Base-by-base conservation (phyloP, 2,888 invertebrate genomes). In the Amblyteles armatorius region DNA sequence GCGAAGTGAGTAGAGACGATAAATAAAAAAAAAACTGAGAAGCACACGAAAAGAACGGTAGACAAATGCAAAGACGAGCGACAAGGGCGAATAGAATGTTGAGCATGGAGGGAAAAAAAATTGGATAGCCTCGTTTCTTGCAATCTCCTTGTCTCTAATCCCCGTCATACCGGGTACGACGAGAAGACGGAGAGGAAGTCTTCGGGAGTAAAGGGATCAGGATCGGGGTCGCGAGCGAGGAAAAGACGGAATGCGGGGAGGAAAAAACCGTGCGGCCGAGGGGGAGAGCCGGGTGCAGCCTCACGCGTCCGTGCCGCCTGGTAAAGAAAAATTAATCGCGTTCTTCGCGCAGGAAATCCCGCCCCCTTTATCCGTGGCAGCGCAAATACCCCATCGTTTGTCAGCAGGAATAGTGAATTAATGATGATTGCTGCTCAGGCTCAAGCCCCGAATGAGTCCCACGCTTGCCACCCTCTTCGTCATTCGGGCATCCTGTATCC, bases 371-470 rank as follows among this genome's bases (percentile, higher is more conserved):
- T 91, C 91, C 91, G 84, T 90, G 89, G 90, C 91, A 90, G 89
- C 85, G 89, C 88, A 90, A 92, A 92, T 92, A 90, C 90, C 91
- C 90, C 83, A 89, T 91, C 92, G 89, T 92, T 92, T 92, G 92
- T 92, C 92, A 91, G 90, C 92, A 91, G 90, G 91, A 91, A 92
- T 91, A 89, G 91, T 91, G 91, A 92, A 93, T 93, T 92, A 92
- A 92, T 92, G 93, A 93, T 92, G 92, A 93, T 92, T 92, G 90
- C 90, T 89, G 84, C 89, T 88, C 83, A 79, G 91, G 89, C 88
- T 91, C 88, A 86, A 84, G 87, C 89, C 88, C 88, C 88, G 89
- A 90, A 88, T 88, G 89, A 90, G 87, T 87, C 87, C 87, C 88
- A 87, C 87, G 88, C 87, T 86, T 83, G 73, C 87, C 88, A 87